Evolutionary conservation across 2,113 vertebrate genomes (phyloP).

Genomic region (Otis tarda): DNA sequence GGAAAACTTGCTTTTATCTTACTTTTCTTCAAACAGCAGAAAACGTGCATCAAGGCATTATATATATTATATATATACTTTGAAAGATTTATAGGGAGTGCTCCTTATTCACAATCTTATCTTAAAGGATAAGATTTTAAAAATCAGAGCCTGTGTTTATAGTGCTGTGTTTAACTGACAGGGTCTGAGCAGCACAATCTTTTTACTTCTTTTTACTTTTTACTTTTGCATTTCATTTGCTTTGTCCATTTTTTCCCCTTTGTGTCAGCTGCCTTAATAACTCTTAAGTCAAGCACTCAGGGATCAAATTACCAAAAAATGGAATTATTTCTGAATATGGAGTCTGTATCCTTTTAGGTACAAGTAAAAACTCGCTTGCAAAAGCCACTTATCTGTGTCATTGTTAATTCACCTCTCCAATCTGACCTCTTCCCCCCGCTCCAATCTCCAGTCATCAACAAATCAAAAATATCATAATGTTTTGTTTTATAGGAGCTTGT

Average conservation of each 20-base stretch:
- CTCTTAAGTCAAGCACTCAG: not conserved
- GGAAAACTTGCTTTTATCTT: not conserved
- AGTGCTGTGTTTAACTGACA: not conserved
- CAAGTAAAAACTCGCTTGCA: not conserved
- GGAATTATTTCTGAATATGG: slow-evolving; percentile 10
- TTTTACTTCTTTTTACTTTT: not conserved
- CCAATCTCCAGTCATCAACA: not conserved
- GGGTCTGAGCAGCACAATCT: fast-evolving
- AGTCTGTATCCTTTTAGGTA: not conserved
- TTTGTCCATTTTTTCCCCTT: not conserved
- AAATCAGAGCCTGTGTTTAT: not conserved
- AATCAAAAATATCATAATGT: not conserved
- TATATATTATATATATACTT: too few species aligned
- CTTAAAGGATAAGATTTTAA: not conserved
- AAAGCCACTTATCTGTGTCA: not conserved
- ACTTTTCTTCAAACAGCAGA: not conserved
- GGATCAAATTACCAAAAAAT: not conserved
- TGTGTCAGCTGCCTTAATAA: not conserved
- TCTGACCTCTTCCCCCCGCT: not conserved
- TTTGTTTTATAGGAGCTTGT: not conserved
- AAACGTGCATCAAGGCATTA: not conserved
- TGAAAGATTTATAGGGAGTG: not conserved
- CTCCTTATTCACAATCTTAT: not conserved
- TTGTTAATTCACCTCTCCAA: not conserved
- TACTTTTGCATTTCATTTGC: not conserved